Evolutionary conservation across 2,888 invertebrate species (phyloP).

Genomic region (Lasioglossum villosulum): DNA sequence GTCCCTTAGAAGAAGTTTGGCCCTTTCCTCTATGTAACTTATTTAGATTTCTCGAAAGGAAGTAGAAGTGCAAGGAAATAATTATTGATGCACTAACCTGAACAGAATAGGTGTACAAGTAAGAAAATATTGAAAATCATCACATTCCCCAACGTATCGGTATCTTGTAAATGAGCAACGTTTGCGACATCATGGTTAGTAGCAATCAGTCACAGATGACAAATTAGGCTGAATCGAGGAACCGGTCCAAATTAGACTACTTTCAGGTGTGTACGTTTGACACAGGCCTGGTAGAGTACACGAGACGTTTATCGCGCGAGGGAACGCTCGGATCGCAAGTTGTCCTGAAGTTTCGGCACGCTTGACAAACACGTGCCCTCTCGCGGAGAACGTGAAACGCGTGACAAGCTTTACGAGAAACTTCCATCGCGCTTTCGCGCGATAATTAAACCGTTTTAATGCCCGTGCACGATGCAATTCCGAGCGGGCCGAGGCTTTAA

Average conservation of each 20-base stretch:
- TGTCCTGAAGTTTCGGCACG: background rate
- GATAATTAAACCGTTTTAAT: constrained; percentile 39
- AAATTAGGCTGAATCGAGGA: background rate
- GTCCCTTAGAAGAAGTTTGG: too few relatives aligned
- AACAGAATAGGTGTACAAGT: background rate
- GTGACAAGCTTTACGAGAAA: background rate
- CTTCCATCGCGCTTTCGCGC: constrained; percentile 5
- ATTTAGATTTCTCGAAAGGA: too few relatives aligned
- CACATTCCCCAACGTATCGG: background rate
- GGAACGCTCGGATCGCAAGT: background rate
- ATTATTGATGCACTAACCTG: background rate
- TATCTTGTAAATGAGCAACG: background rate
- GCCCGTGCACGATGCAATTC: constrained; percentile 22
- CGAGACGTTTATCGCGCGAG: background rate
- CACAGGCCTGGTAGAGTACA: background rate
- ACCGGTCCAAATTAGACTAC: background rate
- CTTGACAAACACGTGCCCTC: background rate
- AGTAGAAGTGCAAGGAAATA: background rate
- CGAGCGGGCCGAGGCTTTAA: constrained; percentile 17
- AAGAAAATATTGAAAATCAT: background rate
- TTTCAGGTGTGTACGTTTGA: background rate
- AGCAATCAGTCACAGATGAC: background rate
- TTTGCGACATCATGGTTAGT: background rate
- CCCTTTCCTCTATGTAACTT: too few relatives aligned
- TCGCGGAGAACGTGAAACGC: background rate